Evolutionary conservation across 2,797 vertebrate species (phyloP).

Genomic region (Cirrhinus mrigala): DNA sequence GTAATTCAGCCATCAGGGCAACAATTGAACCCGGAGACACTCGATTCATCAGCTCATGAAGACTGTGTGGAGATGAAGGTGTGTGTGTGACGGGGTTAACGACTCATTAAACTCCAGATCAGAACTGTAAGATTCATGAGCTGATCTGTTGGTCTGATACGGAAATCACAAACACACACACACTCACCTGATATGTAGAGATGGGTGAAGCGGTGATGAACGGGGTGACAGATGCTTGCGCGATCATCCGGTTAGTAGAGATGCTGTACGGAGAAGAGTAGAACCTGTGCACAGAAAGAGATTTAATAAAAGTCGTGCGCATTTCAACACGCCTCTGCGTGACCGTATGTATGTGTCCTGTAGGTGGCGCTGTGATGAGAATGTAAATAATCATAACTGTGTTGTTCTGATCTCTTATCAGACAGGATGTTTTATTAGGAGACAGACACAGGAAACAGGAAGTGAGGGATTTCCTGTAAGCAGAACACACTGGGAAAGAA

Average conservation of each 20-base stretch:
- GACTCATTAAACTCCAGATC: neutral
- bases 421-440: neutral
- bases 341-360: neutral
- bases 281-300: slow-evolving; percentile 84
- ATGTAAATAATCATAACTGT: neutral
- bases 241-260: slow-evolving; percentile 98
- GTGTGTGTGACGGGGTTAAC: neutral
- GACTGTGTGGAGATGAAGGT: neutral
- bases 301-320: too few relatives aligned
- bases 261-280: slow-evolving; percentile 98
- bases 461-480: neutral
- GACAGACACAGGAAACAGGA: slow-evolving; percentile 10
- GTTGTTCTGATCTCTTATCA: neutral
- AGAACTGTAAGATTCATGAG: neutral
- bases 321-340: too few relatives aligned
- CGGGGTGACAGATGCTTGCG: slow-evolving; percentile 97
- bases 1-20: neutral
- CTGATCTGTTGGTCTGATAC: slow-evolving; percentile 11
- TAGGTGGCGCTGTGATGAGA: neutral
- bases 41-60: neutral
- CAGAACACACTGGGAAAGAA: neutral
- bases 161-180: slow-evolving; percentile 30
- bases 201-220: slow-evolving; percentile 98
- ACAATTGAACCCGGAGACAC: neutral
- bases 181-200: slow-evolving; percentile 95